Evolutionary conservation across 1,140 invertebrate species (phyloP).

Genomic region (Latrodectus geometricus): DNA sequence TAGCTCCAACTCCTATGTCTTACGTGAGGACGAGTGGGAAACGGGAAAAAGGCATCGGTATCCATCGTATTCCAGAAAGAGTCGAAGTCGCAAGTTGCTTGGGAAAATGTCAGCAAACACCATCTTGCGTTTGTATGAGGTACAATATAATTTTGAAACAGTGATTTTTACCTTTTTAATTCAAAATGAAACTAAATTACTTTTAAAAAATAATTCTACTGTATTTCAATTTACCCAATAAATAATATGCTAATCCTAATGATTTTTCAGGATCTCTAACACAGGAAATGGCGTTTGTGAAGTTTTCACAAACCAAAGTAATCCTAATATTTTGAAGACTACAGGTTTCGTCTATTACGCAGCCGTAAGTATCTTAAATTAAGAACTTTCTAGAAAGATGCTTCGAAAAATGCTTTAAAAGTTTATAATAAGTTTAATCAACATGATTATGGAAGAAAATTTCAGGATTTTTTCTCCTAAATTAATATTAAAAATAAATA

Average conservation of each 20-base stretch:
- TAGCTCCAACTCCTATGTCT: slow-evolving; percentile 16
- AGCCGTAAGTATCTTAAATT: slow-evolving; percentile 33
- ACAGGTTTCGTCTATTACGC: slow-evolving; percentile 59
- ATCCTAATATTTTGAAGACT: slow-evolving; percentile 51
- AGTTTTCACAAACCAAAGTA: slow-evolving; percentile 36
- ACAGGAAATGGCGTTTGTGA: slow-evolving; percentile 48
- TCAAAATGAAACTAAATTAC: background rate
- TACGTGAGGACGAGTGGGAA: slow-evolving; percentile 51
- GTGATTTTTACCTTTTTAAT: background rate
- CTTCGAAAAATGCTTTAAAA: too few species aligned
- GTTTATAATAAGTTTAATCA: too few species aligned
- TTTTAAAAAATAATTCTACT: too few species aligned
- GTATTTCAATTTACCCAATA: too few species aligned
- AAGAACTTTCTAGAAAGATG: too few species aligned
- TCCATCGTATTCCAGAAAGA: slow-evolving; percentile 40
- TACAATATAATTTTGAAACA: background rate
- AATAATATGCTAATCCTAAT: background rate
- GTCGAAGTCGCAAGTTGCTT: slow-evolving; percentile 44
- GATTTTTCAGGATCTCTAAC: slow-evolving; percentile 33
- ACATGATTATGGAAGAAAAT: too few species aligned
- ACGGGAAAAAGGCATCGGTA: slow-evolving; percentile 45
- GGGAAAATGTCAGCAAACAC: slow-evolving; percentile 54
- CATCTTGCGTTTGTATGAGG: slow-evolving; percentile 56
- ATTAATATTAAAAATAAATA: too few species aligned
- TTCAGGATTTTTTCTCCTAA: too few species aligned